Evolutionary conservation across 1,140 invertebrate species (phyloP), one percentile per base, ranked within the genome.

Genomic region (Pseudomyrmex dendroicus): DNA sequence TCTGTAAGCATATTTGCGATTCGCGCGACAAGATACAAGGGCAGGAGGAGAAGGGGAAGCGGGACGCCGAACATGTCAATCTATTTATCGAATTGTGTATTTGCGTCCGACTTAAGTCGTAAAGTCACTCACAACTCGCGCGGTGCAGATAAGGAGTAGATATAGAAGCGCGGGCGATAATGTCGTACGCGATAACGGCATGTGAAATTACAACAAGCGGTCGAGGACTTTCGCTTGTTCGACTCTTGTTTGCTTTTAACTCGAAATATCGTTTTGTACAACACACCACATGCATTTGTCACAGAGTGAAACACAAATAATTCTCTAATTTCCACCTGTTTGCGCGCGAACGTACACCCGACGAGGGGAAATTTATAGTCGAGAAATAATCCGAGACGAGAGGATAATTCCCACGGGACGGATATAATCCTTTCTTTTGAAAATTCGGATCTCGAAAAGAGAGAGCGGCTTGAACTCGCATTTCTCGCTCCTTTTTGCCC

Each of bases 81-180:
- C 72, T 87, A 82, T 87, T 87, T 84, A 80, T 84, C 73, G 82
- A 74, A 62, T 22, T 76, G 50, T 67, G 61, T 88, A 88, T 87
- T 85, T 88, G 74, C 86, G 86, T 80, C 83, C 64, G 62, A 72
- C 54, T 78, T 82, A 62, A 76, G 72, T 82, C 83, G 83, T 73
- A 57, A 52, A 77, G 8, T 54, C 48, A 57, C 83, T 72, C 86
- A 57, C 83, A 5, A 35, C 35, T 35, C 35, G 35, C 35, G 4
- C 35, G 62, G 54, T 54, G 73, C 54, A 67, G 86, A 85, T 85
- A 87, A 80, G 63, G 25, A 67, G 66, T 72, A 44, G 84, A 88
- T 88, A 85, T 85, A 72, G 59, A 77, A 35, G 35, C 82, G 84
- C 56, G 61, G 44, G 15, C 59, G 87, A 88, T 88, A 88, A 85